A percentile compares a stretch with the other conserved stretches of the same genome.
These are phyloP conservation scores for Synaphobranchus kaupii DNA, from an alignment of 2,797 vertebrate species.

Conservation along the genomic window DNA sequence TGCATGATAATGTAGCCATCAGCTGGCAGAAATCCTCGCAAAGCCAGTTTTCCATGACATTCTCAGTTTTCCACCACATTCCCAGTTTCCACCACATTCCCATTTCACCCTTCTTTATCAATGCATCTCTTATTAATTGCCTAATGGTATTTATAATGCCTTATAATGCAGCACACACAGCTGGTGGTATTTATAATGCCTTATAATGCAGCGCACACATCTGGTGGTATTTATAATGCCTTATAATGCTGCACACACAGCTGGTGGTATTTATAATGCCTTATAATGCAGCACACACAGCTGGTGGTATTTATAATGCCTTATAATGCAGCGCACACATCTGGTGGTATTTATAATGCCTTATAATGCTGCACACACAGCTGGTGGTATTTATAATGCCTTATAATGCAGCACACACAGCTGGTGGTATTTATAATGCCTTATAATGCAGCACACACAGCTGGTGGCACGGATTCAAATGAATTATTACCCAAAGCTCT, in stretches of 20 bases:
- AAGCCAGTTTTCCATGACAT: no score
- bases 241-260: no score
- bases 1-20: slow-evolving; percentile 47
- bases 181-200: no score
- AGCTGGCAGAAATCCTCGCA: not conserved
- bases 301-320: no score
- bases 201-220: no score
- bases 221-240: no score
- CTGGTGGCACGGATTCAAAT: not conserved
- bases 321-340: not conserved
- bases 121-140: slow-evolving; percentile 1
- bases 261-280: no score
- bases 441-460: not conserved
- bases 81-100: not conserved
- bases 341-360: not conserved
- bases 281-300: no score
- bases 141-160: not conserved
- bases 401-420: no score
- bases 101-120: not conserved
- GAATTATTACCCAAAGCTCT: not conserved
- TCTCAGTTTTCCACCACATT: no score
- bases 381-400: no score
- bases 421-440: not conserved
- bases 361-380: not conserved
- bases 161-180: no score